phyloP scores from a whole-genome alignment of 2,113 vertebrate genomes.

The Mus spicilegus region DNA sequence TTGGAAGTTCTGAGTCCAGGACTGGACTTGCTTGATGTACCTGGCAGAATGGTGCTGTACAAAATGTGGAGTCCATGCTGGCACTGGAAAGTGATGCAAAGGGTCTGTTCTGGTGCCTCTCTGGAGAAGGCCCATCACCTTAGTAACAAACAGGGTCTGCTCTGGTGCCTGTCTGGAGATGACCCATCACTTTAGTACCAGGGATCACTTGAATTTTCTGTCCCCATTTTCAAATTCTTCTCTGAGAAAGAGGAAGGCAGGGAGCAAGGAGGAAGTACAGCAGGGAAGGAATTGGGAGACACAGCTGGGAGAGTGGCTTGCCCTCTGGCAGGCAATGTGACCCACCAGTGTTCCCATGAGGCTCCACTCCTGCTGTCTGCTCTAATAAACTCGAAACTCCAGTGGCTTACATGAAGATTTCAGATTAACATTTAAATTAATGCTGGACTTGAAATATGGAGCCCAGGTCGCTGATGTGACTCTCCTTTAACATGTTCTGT shows the following conservation, averaged over 20 bases:
- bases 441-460: slow-evolving; percentile 76
- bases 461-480: slow-evolving; percentile 75
- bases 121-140: rapidly evolving
- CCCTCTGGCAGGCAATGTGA: slow-evolving; percentile 75
- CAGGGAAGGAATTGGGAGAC: not conserved
- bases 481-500: slow-evolving; percentile 75
- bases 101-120: not conserved
- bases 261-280: not conserved
- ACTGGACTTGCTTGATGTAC: not conserved
- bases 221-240: not conserved
- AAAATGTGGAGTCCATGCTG: not conserved
- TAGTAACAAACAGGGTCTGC: not conserved
- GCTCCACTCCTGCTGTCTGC: slow-evolving; percentile 52
- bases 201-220: rapidly evolving
- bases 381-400: slow-evolving; percentile 82
- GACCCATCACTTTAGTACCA: too few relatives aligned
- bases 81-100: not conserved
- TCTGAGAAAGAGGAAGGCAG: not conserved
- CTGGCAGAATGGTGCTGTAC: not conserved
- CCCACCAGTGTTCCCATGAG: slow-evolving; percentile 57
- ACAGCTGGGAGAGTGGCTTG: slow-evolving; percentile 35
- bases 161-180: rapidly evolving
- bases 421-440: slow-evolving; percentile 85
- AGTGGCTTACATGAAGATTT: slow-evolving; percentile 75
- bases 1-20: not conserved